Percentiles rank a stretch among this genome's conserved stretches.
phyloP scores from a whole-genome alignment of 2,797 vertebrate genomes.

The Cephalopachus bancanus region DNA sequence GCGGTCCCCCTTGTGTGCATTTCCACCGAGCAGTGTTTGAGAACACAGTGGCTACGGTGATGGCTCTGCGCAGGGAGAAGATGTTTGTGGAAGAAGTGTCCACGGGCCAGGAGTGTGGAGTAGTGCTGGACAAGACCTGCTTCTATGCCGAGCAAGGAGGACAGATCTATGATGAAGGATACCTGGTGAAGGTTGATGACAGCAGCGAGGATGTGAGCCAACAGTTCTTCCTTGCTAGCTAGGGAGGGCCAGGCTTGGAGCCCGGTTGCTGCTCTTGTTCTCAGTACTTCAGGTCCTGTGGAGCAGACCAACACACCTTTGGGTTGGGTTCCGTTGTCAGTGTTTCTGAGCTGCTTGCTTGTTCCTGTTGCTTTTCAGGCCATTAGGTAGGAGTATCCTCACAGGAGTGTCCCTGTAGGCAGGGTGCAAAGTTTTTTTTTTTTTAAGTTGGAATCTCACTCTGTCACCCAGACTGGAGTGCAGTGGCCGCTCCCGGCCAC shows the following conservation, averaged over 20 bases:
- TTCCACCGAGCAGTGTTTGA: conserved; percentile 89
- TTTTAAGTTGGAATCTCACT: too few relatives aligned
- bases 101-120: conserved; percentile 97
- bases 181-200: conserved; percentile 95
- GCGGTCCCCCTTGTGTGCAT: neutral
- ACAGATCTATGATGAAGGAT: conserved; percentile 97
- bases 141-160: conserved; percentile 99
- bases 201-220: conserved; percentile 93
- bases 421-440: neutral
- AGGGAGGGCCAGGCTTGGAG: neutral
- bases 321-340: neutral
- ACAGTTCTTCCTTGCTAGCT: neutral
- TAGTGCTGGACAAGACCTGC: conserved; percentile 95
- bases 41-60: conserved; percentile 91
- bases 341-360: neutral
- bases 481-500: too few relatives aligned
- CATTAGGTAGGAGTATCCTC: neutral
- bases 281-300: neutral
- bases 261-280: neutral
- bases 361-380: neutral
- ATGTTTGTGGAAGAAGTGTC: conserved; percentile 94
- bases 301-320: neutral
- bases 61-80: conserved; percentile 95
- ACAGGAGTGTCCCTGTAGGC: neutral
- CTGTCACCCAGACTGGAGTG: too few relatives aligned